Evolutionary conservation across 2,113 vertebrate species (phyloP).

Genomic region (Hypanus sabinus): DNA sequence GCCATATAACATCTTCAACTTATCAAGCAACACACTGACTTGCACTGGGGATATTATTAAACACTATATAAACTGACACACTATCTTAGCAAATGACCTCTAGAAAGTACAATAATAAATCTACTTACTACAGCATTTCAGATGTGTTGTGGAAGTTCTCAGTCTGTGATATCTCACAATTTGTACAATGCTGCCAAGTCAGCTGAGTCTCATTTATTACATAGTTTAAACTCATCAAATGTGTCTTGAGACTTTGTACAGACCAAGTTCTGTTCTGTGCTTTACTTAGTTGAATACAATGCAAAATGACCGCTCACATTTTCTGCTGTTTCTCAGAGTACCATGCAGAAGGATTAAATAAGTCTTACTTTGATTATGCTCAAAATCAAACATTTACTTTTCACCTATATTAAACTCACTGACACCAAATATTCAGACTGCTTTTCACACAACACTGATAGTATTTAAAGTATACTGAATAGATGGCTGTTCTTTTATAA

Average conservation of each 20-base stretch:
- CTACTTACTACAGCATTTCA: not conserved
- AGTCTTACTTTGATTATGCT: not conserved
- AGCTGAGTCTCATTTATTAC: not conserved
- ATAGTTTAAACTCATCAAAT: not conserved
- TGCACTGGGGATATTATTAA: too few species aligned
- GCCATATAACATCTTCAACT: not conserved
- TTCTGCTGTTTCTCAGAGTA: not conserved
- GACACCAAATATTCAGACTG: not conserved
- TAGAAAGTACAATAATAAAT: not conserved
- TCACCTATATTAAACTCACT: not conserved
- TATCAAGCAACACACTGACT: not conserved
- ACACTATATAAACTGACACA: not conserved
- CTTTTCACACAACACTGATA: not conserved
- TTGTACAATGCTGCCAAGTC: not conserved
- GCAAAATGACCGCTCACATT: not conserved
- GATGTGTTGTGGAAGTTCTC: not conserved
- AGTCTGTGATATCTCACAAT: not conserved
- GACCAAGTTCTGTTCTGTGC: not conserved
- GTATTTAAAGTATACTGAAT: not conserved
- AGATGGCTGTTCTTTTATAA: not conserved
- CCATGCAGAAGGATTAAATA: not conserved
- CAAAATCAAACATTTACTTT: not conserved
- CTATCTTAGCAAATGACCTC: not conserved
- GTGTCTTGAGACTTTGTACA: not conserved
- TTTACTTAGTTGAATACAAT: not conserved